Conservation (phyloP, 2,797 vertebrate species). For the Alca torda region DNA sequence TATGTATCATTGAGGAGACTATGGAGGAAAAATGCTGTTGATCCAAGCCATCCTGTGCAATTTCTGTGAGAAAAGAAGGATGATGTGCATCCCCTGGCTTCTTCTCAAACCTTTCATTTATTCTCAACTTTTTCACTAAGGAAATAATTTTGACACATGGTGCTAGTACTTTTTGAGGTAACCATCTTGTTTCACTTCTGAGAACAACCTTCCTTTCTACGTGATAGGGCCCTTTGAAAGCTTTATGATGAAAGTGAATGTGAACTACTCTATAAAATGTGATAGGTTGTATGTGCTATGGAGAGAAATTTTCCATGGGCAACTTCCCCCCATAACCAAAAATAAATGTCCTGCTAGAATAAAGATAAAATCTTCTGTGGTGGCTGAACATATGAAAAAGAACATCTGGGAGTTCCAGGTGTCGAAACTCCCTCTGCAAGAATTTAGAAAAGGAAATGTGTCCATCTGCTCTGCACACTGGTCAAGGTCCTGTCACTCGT, state of each 20-base stretch:
- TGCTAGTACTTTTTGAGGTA: background rate
- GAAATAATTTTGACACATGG: background rate
- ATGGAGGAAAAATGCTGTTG: background rate
- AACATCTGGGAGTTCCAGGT: background rate
- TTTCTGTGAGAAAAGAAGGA: background rate
- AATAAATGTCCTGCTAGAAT: background rate
- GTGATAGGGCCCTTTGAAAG: background rate
- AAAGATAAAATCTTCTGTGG: background rate
- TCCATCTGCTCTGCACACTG: accelerated
- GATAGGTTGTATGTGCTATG: background rate
- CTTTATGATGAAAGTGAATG: background rate
- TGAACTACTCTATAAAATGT: background rate
- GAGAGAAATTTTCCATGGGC: background rate
- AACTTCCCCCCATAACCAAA: background rate
- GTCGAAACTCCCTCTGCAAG: background rate
- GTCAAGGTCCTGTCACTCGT: background rate
- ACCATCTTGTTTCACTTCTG: background rate
- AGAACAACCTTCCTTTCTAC: background rate
- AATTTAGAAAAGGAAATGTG: background rate
- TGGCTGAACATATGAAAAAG: background rate
- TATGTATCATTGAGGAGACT: background rate
- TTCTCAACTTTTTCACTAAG: background rate
- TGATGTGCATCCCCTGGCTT: background rate
- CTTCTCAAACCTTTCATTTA: background rate
- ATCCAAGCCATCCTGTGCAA: background rate